Evolutionary conservation across 2,888 invertebrate genomes (phyloP), one percentile per base, ranked within the genome.

Genomic region (Oligia fasciuncula): DNA sequence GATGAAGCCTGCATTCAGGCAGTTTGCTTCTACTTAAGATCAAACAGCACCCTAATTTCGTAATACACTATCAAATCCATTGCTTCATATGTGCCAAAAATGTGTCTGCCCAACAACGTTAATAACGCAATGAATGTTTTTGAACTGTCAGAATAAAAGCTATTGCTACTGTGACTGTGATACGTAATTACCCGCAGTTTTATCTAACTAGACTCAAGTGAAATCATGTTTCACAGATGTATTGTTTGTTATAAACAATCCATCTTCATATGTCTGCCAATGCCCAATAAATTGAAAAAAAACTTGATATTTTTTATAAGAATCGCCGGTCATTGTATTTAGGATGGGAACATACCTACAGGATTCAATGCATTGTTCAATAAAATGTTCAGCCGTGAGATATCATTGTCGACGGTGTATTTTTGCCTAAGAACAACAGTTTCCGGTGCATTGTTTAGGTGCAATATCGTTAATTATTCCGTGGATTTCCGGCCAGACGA

Each of bases 291-390:
- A 71, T 1, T 43, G 46, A 71, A 77, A 63, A 43, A 76, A 70
- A 78, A 62, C 54, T 43, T 60, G n/a, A 46, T 54, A 46, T 72
- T 84, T 84, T 87, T 78, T 74, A 75, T n/a, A 54, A 79, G 62
- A 76, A 76, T 73, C 62, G 62, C 72, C 43, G 70, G 70, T 73
- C 77, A 85, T 88, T 88, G 85, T 83, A 60, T 85, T 54, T 68
- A 72, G 70, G 87, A 81, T 87, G 85, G 77, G 87, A 91, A 90
- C 88, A 85, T 80, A 29, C 29, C 29, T 29, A 87, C 87, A 85
- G 90, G 89, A 91, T 90, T 85, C 85, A 89, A 86, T 81, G 88
- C 84, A 93, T 93, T 94, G 93, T 94, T 90, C 83, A 88, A 84
- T 87, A 88, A 85, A 87, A 88, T 80, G 80, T 71, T 75, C 84